Evolutionary conservation across 2,888 invertebrate species (phyloP), one percentile per base, ranked within the genome.

Genomic region (Acronicta alni): DNA sequence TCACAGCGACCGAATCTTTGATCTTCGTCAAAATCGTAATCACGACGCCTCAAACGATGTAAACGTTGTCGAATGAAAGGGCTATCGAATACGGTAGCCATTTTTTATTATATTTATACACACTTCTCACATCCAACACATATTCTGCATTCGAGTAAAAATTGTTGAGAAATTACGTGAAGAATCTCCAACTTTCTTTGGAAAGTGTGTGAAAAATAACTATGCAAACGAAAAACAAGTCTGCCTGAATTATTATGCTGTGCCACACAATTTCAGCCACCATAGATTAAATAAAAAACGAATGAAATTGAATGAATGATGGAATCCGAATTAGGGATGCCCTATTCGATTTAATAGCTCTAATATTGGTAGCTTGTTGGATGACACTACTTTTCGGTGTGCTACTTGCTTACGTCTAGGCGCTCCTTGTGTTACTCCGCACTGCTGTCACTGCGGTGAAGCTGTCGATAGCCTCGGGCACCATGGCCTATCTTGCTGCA

Each of bases 61-160:
- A 95, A 90, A 89, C 95, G 95, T 87, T 95, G 95, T 82, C 95
- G 92, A 77, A 95, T 92, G 78, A 95, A 95, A 53, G 95, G 95
- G 77, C 95, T 95, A 90, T 95, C 95, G 83, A 95, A 95, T 71
- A 95, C 95, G 88, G 95, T 95, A 85, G 95, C 95, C 95, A 95
- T 95, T 88, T 93, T 80, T 69, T 68, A 74, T 68, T 69, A 46
- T 62, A 57, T 75, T 65, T 62, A 48, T 17, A 64, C 47, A 66
- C 75, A 61, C 64, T 75, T 52, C 74, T 79, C 59, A 79, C 76
- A 79, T 67, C 59, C 79, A 69, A 73, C 71, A 73, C 78, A 79
- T 79, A 74, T 59, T 73, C 67, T 61, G 58, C 55, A 70, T 57
- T 52, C 42, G 41, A 42, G 23, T 51, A 44, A 38, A 42, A 49